Percentiles rank a stretch among this genome's conserved stretches.
Evolutionary conservation across 2,888 invertebrate species (phyloP).

Genomic region (Cephus runcator): DNA sequence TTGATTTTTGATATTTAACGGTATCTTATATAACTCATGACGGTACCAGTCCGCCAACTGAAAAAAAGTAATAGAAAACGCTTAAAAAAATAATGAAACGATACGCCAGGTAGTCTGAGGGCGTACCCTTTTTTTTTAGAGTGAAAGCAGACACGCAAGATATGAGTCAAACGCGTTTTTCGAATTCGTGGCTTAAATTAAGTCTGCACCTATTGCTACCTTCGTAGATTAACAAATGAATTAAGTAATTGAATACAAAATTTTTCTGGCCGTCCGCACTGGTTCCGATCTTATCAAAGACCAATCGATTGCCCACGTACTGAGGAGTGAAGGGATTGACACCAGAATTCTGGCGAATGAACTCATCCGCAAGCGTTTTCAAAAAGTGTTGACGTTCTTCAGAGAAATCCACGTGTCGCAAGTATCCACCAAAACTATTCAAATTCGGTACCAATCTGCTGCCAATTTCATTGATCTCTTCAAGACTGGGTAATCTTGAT

Average conservation of each 20-base stretch:
- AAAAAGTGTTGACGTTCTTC: constrained; percentile 43
- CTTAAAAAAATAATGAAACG: not conserved
- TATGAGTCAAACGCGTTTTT: constrained; percentile 14
- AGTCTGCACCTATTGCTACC: constrained; percentile 27
- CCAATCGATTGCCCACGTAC: constrained; percentile 35
- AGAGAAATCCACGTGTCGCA: constrained; percentile 31
- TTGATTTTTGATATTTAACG: not conserved
- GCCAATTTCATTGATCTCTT: constrained; percentile 36
- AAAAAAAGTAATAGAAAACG: not conserved
- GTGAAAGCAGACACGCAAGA: not conserved
- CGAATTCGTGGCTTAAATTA: constrained; percentile 30
- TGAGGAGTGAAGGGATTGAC: constrained; percentile 21
- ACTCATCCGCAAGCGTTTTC: constrained; percentile 31
- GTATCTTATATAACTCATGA: not conserved
- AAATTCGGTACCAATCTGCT: constrained; percentile 33
- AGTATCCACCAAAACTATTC: constrained; percentile 39
- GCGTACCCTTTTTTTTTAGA: not conserved
- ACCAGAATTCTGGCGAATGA: constrained; percentile 19
- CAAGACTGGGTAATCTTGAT: constrained; percentile 32
- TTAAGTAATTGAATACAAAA: constrained; percentile 51
- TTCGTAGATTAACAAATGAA: constrained; percentile 73
- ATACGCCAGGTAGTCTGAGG: not conserved
- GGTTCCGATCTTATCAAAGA: constrained; percentile 20
- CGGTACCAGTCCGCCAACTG: not conserved
- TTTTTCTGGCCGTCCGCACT: constrained; percentile 12